Base-by-base conservation (phyloP, 2,888 invertebrate species). In the Drosophila ustulata region DNA sequence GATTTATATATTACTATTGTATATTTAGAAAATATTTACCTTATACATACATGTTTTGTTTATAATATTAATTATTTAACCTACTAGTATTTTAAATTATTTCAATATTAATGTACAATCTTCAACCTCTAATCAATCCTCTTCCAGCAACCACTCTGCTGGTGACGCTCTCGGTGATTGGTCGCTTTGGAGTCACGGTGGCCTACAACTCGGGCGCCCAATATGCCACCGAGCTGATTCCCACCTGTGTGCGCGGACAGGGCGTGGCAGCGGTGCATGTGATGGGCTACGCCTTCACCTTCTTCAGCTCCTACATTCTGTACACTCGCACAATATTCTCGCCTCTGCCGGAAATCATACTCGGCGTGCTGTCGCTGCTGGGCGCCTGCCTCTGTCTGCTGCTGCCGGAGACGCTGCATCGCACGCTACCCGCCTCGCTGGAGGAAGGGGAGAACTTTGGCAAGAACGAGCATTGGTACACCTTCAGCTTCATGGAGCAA, bases 121-220 rank as follows among this genome's bases (percentile, higher is more conserved):
- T 18, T 18, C 18, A 4, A 28, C 3, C 5, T 28, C 28, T 5
- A 28, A 28, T 28, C 28, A 8, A 2, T 32, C 7, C 8, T 3
- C 4, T 9, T 23, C n/a, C 52, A 91, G 91, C 77, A 56, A 80
- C 83, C 1, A 66, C 67, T 0, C 43, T 93, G 26, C 90, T 93
- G 13, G 91, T 93, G 4, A 73, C 88, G 18, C 85, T 94, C 28
- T 93, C 93, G 0, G 91, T 94, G 11, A 90, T 94, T 59, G 94
- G 94, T 1, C 92, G 95, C 46, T 93, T 95, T 61, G 93, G 93
- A n/a, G 94, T 95, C 3, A 94, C 94, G 25, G 93, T 94, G 5
- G 94, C 94, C 11, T 95, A 94, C 85, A 95, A 95, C 85, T 94
- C 95, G 3, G 94, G 94, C 3, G 93, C 94, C 3, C 95, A 95